Evolutionary conservation across 2,888 invertebrate species (phyloP), one percentile per base, ranked within the genome.

Genomic region (Eristalis pertinax): DNA sequence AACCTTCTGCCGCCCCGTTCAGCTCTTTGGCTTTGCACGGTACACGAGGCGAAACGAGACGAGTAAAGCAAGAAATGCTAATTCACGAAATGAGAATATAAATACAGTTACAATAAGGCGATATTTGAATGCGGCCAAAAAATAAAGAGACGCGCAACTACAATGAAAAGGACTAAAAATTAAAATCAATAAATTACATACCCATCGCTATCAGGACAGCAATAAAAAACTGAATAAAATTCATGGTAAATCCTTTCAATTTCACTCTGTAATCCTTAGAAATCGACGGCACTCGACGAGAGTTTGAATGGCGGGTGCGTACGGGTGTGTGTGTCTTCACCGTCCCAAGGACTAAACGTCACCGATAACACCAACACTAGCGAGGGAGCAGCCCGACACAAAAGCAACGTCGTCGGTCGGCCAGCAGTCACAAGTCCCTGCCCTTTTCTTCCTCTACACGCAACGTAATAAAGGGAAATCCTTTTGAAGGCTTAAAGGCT

Each of bases 211-310:
- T 86, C 56, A 90, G 88, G 60, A 89, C 81, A 79, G 88, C 89
- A 75, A 90, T 90, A 89, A 90, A 89, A 84, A 89, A 89, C 89
- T 89, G 89, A 84, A 90, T 89, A 84, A 89, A 89, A 89, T 90
- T 90, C 92, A 91, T 91, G 86, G 89, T 91, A 90, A 92, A 90
- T 90, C 91, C 90, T 90, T 91, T 91, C 87, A 87, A 87, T 87
- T 87, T 87, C 87, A 87, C 72, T 84, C 68, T 83, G 90, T 91
- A 91, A 90, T 90, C 90, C 91, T 85, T 77, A 82, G 84, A 88
- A 89, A 89, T 89, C 89, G 89, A 87, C 86, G 50, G 50, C 50
- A 50, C 50, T 50, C 50, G 35, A 85, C 43, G 72, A 67, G 24
- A 24, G 24, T 50, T n/a, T 50, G n/a, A 1, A 19, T 19, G 24